Conservation (phyloP, 2,797 vertebrate species). For the Smutsia gigantea region DNA sequence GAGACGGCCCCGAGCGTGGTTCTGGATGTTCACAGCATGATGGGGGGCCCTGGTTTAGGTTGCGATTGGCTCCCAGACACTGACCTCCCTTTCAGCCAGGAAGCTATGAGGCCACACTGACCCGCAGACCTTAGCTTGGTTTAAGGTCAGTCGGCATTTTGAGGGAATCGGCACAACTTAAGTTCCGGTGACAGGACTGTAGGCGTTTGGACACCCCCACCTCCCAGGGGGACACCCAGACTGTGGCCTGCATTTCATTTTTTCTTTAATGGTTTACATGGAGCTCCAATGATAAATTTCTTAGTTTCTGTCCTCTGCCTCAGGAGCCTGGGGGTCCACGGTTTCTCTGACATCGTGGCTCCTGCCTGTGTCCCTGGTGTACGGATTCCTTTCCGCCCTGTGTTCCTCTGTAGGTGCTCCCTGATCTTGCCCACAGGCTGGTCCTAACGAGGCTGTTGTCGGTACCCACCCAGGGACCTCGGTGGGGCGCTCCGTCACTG, state of each 20-base stretch:
- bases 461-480: neutral
- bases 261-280: neutral
- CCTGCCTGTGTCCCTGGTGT: neutral
- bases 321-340: neutral
- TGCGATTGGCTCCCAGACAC: neutral
- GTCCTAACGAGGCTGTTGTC: neutral
- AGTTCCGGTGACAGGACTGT: neutral
- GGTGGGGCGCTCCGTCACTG: too few relatives aligned
- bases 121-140: accelerated
- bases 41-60: too few relatives aligned
- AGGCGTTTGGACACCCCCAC: too few relatives aligned
- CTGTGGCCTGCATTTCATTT: neutral
- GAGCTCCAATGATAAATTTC: too few relatives aligned
- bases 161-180: neutral
- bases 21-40: too few relatives aligned
- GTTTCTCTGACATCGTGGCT: neutral
- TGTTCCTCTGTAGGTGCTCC: neutral
- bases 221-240: neutral
- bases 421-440: neutral
- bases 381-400: neutral
- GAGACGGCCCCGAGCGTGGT: neutral
- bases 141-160: neutral
- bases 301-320: neutral
- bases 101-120: neutral
- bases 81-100: too few relatives aligned